A percentile compares a stretch with the other conserved stretches of the same genome.
Evolutionary conservation across 2,888 invertebrate genomes (phyloP).

Genomic region (Xanthia togata): DNA sequence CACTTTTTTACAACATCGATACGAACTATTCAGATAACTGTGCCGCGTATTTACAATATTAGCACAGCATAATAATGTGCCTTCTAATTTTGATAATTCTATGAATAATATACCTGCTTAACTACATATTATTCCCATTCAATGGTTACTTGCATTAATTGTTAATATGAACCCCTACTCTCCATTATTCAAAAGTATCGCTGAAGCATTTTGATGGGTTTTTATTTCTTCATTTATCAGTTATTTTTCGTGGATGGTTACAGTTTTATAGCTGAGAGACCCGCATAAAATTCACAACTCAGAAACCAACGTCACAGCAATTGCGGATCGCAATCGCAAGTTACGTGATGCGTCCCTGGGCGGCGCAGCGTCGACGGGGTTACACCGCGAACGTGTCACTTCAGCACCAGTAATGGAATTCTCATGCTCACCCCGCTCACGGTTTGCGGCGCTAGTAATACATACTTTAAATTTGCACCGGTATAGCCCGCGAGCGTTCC

Average conservation of each 20-base stretch:
- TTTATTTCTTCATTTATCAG: neutral
- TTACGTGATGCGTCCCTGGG: slow-evolving; percentile 55
- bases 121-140: neutral
- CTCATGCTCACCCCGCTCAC: slow-evolving; percentile 86
- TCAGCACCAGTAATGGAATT: slow-evolving; percentile 88
- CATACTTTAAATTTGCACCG: slow-evolving; percentile 89
- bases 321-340: slow-evolving; percentile 47
- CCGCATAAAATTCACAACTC: neutral
- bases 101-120: no score
- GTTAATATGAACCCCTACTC: neutral
- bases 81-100: neutral
- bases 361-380: slow-evolving; percentile 66
- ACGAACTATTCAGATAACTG: neutral
- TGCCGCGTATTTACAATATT: no score
- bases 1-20: neutral
- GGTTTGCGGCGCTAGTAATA: slow-evolving; percentile 86
- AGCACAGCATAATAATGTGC: no score
- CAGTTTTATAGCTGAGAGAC: neutral
- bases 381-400: slow-evolving; percentile 80
- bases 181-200: neutral
- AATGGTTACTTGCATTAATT: neutral
- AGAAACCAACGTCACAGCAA: slow-evolving; percentile 10
- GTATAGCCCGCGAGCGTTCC: slow-evolving; percentile 83
- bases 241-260: neutral
- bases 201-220: neutral